A percentile compares a stretch with the other conserved stretches of the same genome.
These are phyloP conservation scores for Trisateles emortualis DNA, from an alignment of 2,888 invertebrate species.

Conservation along the genomic window DNA sequence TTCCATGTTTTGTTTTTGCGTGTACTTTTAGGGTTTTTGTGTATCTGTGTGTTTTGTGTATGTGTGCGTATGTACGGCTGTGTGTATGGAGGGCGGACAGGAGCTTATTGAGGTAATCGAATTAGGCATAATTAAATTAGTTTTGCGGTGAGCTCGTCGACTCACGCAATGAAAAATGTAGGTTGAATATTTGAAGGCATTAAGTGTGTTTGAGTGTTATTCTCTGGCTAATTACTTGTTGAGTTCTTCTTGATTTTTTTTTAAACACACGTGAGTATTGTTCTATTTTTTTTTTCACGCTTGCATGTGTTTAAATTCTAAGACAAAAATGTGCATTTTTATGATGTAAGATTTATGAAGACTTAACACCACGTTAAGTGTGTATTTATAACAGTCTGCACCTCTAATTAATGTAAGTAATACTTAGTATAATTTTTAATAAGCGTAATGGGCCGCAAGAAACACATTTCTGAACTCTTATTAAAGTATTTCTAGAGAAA, in stretches of 20 bases:
- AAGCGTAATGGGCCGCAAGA: not conserved
- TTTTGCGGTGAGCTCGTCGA: constrained; percentile 56
- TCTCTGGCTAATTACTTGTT: constrained; percentile 29
- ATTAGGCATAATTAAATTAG: constrained; percentile 83
- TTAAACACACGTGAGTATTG: constrained; percentile 14
- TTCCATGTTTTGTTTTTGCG: constrained; percentile 29
- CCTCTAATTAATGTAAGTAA: no score
- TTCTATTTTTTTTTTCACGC: no score
- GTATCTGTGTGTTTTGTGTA: constrained; percentile 16
- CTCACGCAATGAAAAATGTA: constrained; percentile 61
- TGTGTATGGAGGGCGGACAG: constrained; percentile 57
- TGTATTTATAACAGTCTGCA: no score
- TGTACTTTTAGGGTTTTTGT: constrained; percentile 20
- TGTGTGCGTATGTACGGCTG: constrained; percentile 33
- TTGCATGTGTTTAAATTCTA: no score
- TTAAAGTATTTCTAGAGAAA: no score
- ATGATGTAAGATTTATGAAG: no score
- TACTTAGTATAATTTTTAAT: not conserved
- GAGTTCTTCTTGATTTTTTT: constrained; percentile 9
- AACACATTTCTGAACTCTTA: no score
- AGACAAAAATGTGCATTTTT: no score
- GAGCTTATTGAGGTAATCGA: constrained; percentile 76
- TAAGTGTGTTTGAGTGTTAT: constrained; percentile 35
- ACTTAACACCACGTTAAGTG: no score
- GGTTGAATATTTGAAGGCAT: constrained; percentile 49